Conservation (phyloP, 2,113 vertebrate genomes). For the Xiphias gladius region DNA sequence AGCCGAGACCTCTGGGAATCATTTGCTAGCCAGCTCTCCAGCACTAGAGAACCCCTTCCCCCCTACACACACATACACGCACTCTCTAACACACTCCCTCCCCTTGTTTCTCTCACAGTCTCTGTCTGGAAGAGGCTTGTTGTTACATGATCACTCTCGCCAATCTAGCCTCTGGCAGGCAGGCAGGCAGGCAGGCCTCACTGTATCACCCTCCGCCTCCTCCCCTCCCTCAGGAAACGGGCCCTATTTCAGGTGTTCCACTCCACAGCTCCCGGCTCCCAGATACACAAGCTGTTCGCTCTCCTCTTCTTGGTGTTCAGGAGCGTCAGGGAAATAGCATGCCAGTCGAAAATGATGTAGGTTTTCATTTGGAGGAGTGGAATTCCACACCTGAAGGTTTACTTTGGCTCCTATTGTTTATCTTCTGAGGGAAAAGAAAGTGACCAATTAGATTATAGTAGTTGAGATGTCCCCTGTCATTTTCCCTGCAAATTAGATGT, state of each 20-base stretch:
- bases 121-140: constrained; percentile 72
- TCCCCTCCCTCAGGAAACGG: constrained; percentile 63
- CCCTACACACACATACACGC: constrained; percentile 12
- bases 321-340: constrained; percentile 32
- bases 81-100: constrained; percentile 30
- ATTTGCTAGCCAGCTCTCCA: constrained; percentile 64
- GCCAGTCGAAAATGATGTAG: constrained; percentile 38
- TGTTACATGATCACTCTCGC: constrained; percentile 74
- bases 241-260: constrained; percentile 77
- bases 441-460: constrained; percentile 35
- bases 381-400: constrained; percentile 61
- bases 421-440: constrained; percentile 32
- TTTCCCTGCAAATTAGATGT: constrained; percentile 49
- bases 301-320: neutral
- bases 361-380: constrained; percentile 6
- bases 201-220: constrained; percentile 65
- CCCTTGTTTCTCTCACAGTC: constrained; percentile 61
- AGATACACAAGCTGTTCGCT: constrained; percentile 54
- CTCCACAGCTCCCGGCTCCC: constrained; percentile 55
- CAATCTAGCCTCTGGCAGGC: constrained; percentile 66
- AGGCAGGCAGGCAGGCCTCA: constrained; percentile 54
- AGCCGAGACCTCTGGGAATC: constrained; percentile 73
- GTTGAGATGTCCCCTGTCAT: constrained; percentile 48
- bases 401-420: constrained; percentile 27
- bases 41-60: constrained; percentile 44